A percentile compares a stretch with the other conserved stretches of the same genome.
These are phyloP conservation scores for Meliscaeva auricollis DNA, from an alignment of 2,888 invertebrate genomes.

Conservation along the genomic window DNA sequence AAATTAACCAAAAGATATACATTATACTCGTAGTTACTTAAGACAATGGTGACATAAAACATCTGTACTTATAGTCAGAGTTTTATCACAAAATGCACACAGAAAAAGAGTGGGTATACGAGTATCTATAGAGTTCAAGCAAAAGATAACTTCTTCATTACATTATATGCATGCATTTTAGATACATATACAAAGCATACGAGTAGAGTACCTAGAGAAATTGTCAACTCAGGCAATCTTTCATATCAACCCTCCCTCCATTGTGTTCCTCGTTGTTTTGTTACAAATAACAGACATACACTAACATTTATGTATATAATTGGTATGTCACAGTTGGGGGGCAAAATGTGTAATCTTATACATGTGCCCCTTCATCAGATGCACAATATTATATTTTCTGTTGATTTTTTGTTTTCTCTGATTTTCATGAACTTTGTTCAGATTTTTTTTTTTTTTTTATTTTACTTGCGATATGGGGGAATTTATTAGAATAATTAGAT, in stretches of 20 bases:
- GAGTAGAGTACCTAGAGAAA: background rate
- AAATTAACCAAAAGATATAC: slow-evolving; percentile 31
- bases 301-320: slow-evolving; percentile 43
- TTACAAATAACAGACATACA: slow-evolving; percentile 54
- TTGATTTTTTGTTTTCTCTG: background rate
- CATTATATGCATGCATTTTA: background rate
- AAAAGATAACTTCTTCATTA: background rate
- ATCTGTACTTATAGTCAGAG: slow-evolving; percentile 73
- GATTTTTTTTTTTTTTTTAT: slow-evolving; percentile 15
- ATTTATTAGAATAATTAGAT: background rate
- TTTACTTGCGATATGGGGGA: background rate
- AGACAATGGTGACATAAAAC: slow-evolving; percentile 68
- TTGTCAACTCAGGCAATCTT: slow-evolving; percentile 33
- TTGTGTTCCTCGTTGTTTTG: slow-evolving; percentile 24
- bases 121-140: slow-evolving; percentile 4
- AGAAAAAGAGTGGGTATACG: background rate
- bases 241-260: slow-evolving; percentile 36
- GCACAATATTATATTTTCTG: slow-evolving; percentile 23
- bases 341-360: slow-evolving; percentile 59
- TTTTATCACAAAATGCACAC: slow-evolving; percentile 60
- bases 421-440: slow-evolving; percentile 3
- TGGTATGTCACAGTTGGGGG: slow-evolving; percentile 71
- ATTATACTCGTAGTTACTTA: slow-evolving; percentile 8
- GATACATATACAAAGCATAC: background rate
- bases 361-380: slow-evolving; percentile 45